Base-by-base conservation (phyloP, 2,113 vertebrate species). In the Dermatemys mawii region DNA sequence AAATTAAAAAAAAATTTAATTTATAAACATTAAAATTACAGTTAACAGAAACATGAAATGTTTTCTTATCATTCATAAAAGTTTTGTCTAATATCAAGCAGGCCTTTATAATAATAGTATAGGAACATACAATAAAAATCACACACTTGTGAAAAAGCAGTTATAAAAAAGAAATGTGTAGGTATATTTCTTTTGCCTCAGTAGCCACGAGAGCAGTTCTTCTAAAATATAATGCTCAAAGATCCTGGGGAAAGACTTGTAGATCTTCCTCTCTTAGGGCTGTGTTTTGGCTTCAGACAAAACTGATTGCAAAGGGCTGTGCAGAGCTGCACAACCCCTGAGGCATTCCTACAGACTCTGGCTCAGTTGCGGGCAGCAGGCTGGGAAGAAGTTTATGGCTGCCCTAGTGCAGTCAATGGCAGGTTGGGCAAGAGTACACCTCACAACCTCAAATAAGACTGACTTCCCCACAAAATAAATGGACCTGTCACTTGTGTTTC, bases 401-500 rank as follows among this genome's bases (percentile, higher is more conserved):
- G 0, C 1, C 41, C 38, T 75, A 26, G 8, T 73, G 10, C 38
- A 38, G 67, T 38, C 21, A 73, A 22, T 6, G 41, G 38, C 38
- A 41, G 60, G 24, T 26, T 75, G 41, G 14, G 70, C 51, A 84
- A 8, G 1, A 55, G 26, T 55, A 10, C 2, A 90, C 88, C 12
- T 4, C 12, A 81, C 7, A 46, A 1, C 32, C 32, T 76, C 35
- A 24, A 4, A 21, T 1, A 22, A 90, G 22, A 46, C 3, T 0
- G 0, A 3, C 51, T 46, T 53, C 38, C 78, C 38, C 82, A 11
- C 29, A 82, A 14, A 1, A 24, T 60, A 5, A 48, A 83, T 87
- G 78, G 21, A 6, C 0, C 10, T 53, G 5, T 22, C 19, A 84
- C 70, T 55, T 5, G 38, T 41, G 38, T 44, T 75, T 44, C 22